Conservation (phyloP, 2,113 vertebrate species). For the Sitta europaea region DNA sequence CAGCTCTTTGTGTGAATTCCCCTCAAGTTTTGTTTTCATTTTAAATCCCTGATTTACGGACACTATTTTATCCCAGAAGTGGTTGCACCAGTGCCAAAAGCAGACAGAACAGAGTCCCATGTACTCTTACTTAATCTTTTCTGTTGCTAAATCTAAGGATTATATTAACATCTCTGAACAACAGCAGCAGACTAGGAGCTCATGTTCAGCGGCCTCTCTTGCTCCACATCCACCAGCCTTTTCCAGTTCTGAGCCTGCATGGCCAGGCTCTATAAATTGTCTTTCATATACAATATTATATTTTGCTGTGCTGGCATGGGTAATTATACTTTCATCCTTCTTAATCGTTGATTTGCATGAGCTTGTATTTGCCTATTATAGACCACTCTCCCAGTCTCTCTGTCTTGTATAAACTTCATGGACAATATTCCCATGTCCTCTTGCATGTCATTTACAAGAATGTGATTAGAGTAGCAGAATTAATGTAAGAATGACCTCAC, state of each 20-base stretch:
- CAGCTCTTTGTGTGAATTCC: neutral
- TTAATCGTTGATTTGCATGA: neutral
- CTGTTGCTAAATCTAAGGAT: conserved; percentile 52
- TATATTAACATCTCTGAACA: conserved; percentile 16
- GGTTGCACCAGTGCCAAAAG: conserved; percentile 16
- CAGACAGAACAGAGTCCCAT: conserved; percentile 7
- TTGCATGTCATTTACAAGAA: neutral
- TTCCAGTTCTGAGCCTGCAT: neutral
- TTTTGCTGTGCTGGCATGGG: neutral
- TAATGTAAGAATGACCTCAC: neutral
- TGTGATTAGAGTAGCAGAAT: neutral
- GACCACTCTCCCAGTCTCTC: neutral
- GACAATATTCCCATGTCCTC: neutral
- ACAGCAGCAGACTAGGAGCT: neutral
- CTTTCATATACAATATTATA: neutral
- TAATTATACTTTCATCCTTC: neutral
- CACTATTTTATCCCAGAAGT: neutral
- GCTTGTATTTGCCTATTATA: neutral
- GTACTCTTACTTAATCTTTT: conserved; percentile 45
- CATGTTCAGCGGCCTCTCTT: neutral
- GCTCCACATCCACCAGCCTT: neutral
- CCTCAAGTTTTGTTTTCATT: neutral
- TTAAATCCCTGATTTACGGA: neutral
- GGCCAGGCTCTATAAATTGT: neutral
- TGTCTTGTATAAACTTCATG: neutral